These are phyloP conservation scores for Lutjanus erythropterus DNA, from an alignment of 2,113 vertebrate genomes.

Conservation along the genomic window DNA sequence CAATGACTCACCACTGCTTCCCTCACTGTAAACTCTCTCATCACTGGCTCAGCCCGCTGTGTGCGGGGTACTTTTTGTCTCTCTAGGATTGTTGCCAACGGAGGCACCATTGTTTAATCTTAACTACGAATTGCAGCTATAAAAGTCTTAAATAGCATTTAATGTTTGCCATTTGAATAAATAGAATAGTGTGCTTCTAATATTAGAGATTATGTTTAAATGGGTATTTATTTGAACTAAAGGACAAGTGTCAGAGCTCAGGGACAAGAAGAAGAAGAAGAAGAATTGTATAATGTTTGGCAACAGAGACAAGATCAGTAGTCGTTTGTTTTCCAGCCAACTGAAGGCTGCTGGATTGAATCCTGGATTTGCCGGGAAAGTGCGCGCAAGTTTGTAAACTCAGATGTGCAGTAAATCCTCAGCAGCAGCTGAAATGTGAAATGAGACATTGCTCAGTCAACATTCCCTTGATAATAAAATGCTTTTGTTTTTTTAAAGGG, in stretches of 20 bases:
- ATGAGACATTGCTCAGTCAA: background rate
- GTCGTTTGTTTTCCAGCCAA: background rate
- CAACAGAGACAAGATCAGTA: background rate
- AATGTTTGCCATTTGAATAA: background rate
- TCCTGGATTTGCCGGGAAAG: background rate
- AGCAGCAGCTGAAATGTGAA: background rate
- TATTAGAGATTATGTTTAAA: background rate
- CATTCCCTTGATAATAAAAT: background rate
- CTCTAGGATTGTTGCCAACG: background rate
- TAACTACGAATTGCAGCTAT: background rate
- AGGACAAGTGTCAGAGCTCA: background rate
- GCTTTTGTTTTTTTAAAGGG: background rate
- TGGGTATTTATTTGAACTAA: conserved; percentile 11
- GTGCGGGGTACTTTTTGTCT: background rate
- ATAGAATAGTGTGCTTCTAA: background rate
- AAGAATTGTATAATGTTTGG: background rate
- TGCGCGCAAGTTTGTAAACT: background rate
- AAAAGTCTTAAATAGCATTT: conserved; percentile 32
- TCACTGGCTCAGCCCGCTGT: background rate
- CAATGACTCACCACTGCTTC: background rate
- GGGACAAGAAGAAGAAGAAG: background rate
- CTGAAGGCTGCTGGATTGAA: background rate
- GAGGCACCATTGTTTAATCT: background rate
- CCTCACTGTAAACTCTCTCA: background rate
- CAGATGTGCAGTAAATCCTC: background rate